Evolutionary conservation across 2,888 invertebrate genomes (phyloP).

Genomic region (Aspidiotus destructor): DNA sequence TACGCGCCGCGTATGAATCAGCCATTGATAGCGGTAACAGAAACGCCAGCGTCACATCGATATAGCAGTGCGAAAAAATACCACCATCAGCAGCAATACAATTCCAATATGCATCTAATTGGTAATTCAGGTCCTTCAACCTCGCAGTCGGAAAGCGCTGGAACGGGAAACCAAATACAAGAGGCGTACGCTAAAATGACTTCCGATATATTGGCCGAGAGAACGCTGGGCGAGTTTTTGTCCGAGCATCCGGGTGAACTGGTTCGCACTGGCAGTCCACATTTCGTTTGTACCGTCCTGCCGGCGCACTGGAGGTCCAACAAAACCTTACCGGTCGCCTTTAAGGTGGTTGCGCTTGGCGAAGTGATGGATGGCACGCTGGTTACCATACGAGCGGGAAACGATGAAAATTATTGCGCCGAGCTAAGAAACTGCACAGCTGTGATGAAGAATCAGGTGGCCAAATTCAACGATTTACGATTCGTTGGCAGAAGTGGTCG

Average conservation of each 20-base stretch:
- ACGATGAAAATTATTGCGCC: conserved; percentile 96
- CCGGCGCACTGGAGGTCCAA: conserved; percentile 97
- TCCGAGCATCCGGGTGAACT: conserved; percentile 87
- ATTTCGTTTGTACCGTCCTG: conserved; percentile 87
- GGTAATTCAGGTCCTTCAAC: conserved; percentile 31
- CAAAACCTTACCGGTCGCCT: conserved; percentile 93
- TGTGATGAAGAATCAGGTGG: conserved; percentile 96
- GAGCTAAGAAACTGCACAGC: conserved; percentile 91
- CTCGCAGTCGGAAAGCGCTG: conserved; percentile 31
- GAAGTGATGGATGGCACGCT: conserved; percentile 93
- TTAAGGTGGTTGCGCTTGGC: conserved; percentile 89
- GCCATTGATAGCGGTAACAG: neutral
- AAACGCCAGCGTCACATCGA: neutral
- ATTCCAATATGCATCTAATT: conserved; percentile 17
- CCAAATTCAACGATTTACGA: conserved; percentile 95
- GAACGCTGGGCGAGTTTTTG: conserved; percentile 74
- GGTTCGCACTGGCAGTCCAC: conserved; percentile 84
- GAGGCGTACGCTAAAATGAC: conserved; percentile 83
- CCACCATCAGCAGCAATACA: neutral
- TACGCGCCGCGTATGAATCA: neutral
- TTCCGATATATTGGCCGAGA: conserved; percentile 77
- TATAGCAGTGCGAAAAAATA: conserved; percentile 2
- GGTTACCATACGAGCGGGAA: conserved; percentile 91
- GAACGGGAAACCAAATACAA: conserved; percentile 51
- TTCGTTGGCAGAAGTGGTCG: conserved; percentile 97